phyloP scores from a whole-genome alignment of 2,113 vertebrate genomes.

The Sigmodon hispidus region DNA sequence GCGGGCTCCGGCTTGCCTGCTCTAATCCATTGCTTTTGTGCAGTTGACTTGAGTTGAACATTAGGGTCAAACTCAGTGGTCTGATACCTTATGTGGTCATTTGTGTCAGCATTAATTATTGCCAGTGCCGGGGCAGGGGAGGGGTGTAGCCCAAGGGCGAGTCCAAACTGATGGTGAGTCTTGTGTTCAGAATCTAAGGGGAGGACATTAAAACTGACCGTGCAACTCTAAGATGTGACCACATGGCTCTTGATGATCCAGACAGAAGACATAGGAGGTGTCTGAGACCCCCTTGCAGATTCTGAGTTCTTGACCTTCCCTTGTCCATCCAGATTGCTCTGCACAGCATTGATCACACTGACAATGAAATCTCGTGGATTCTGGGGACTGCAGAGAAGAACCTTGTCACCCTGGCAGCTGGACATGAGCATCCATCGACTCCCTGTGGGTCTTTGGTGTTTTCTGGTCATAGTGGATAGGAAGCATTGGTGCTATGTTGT shows the following conservation, averaged over 20 bases:
- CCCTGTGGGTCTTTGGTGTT: no score
- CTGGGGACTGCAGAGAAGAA: neutral
- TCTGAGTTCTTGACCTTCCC: neutral
- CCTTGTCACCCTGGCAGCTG: neutral
- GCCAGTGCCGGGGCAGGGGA: neutral
- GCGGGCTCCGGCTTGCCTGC: neutral
- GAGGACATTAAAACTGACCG: neutral
- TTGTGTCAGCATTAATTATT: slow-evolving; percentile 3
- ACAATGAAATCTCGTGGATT: neutral
- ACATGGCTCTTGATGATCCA: neutral
- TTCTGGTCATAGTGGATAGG: neutral
- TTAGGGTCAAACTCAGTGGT: slow-evolving; percentile 27
- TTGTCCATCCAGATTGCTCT: neutral
- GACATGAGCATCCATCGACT: neutral
- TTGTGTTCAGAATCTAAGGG: neutral
- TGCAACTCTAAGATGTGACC: neutral
- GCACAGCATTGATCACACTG: neutral
- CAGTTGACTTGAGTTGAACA: neutral
- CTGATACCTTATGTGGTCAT: neutral
- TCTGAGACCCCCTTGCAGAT: neutral
- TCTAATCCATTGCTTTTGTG: neutral
- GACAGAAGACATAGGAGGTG: neutral
- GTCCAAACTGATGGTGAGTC: neutral
- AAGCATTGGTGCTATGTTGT: accelerated
- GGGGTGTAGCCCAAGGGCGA: neutral